phyloP scores from a whole-genome alignment of 2,888 invertebrate genomes.

The Notocelia uddmanniana region DNA sequence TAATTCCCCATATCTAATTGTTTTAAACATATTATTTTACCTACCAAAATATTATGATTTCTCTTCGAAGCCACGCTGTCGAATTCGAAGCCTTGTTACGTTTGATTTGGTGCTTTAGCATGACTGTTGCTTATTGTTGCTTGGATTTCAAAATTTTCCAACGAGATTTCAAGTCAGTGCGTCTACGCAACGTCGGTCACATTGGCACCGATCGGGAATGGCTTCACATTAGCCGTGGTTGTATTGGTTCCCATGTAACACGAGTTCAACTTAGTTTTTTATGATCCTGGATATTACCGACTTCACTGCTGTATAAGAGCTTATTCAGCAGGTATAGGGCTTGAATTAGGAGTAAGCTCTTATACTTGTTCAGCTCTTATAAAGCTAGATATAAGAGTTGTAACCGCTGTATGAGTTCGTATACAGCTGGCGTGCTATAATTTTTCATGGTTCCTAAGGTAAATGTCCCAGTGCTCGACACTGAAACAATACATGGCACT shows the following conservation, averaged over 20 bases:
- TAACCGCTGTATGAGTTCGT: background rate
- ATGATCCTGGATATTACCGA: background rate
- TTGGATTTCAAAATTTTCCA: conserved; percentile 32
- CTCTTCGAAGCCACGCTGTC: background rate
- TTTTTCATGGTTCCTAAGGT: background rate
- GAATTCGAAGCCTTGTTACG: conserved; percentile 13
- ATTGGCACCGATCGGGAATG: conserved; percentile 76
- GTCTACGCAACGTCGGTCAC: conserved; percentile 82
- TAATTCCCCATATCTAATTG: background rate
- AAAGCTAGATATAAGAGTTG: background rate
- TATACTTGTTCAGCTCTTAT: background rate
- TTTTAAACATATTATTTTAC: background rate
- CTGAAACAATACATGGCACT: too few species aligned
- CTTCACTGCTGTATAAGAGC: background rate
- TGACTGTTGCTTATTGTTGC: conserved; percentile 44
- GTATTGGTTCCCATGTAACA: conserved; percentile 40
- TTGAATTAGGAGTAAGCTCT: background rate
- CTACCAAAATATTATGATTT: background rate
- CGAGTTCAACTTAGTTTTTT: background rate
- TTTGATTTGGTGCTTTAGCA: conserved; percentile 38
- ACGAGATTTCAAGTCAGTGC: conserved; percentile 63
- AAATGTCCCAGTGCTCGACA: too few species aligned
- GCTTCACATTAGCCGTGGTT: conserved; percentile 75
- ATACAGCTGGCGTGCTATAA: background rate
- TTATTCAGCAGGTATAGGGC: background rate